These are phyloP conservation scores for Melanotaenia nigrans DNA, from an alignment of 2,797 vertebrate genomes.

Conservation along the genomic window DNA sequence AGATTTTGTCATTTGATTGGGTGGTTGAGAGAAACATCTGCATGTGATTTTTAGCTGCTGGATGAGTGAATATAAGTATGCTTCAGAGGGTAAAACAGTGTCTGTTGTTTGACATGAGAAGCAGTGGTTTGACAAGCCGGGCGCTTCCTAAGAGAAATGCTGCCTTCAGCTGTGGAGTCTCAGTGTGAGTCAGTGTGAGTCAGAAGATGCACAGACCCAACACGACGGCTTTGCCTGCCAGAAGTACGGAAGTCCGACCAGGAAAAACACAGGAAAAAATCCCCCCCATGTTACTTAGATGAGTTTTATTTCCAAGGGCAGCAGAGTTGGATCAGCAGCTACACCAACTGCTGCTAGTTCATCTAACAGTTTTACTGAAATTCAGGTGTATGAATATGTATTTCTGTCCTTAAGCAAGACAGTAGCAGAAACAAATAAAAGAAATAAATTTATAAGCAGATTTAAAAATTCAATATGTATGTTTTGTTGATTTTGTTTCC, in stretches of 20 bases:
- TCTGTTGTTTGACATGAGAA: constrained; percentile 36
- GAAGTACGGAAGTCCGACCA: constrained; percentile 1
- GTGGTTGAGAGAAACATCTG: not conserved
- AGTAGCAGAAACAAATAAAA: no score
- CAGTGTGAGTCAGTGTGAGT: constrained; percentile 38
- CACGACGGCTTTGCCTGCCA: constrained; percentile 20
- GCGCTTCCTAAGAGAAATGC: constrained; percentile 3
- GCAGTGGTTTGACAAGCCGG: constrained; percentile 29
- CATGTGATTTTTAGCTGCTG: not conserved
- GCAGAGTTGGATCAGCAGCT: not conserved
- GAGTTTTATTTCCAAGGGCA: not conserved
- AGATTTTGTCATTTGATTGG: not conserved
- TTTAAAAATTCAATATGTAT: no score
- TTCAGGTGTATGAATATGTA: not conserved
- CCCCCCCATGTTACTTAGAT: not conserved
- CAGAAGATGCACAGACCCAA: constrained; percentile 29
- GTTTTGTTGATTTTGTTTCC: no score
- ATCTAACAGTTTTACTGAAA: not conserved
- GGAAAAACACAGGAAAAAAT: not conserved
- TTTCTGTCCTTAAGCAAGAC: no score
- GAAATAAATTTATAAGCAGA: no score
- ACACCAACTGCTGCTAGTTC: no score
- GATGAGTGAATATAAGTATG: constrained; percentile 9
- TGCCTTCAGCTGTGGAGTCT: constrained; percentile 28
- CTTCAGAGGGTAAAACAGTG: constrained; percentile 28